Base-by-base conservation (phyloP, 2,113 vertebrate genomes). In the Prunella fulvescens region DNA sequence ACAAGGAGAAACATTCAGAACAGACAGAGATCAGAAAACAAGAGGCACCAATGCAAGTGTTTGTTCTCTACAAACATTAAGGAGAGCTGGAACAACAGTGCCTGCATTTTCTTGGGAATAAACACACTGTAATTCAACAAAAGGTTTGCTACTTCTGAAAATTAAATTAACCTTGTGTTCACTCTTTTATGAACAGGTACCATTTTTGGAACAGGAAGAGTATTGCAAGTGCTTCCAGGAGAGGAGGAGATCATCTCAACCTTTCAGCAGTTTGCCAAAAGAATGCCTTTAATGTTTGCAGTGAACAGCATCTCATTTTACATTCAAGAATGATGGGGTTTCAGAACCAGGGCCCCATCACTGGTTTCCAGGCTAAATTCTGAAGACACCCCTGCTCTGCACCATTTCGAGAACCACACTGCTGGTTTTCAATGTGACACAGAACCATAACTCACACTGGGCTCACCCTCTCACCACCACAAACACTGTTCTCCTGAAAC, bases 381-480 rank as follows among this genome's bases (percentile, higher is more conserved):
- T 73, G 22, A 57, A 67, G 65, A 62, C 4, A 35, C 6, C 20
- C 26, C 54, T n/a, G 33, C 16, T 20, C 72, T 60, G 40, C 9
- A 4, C 33, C 35, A 29, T 62, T 42, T 78, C 22, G 81, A 70
- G 64, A 48, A 53, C 12, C 19, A 23, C 42, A 3, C 31, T 39
- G 28, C 53, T 69, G 18, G 31, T 33, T 73, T 64, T n/a, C 48
- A 42, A 0, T 6, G 26, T 35, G 78, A 29, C 70, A 50, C 0
- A 0, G 61, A 15, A 23, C 73, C 5, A 4, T 14, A 48, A 51
- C 22, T 9, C 37, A 33, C 45, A n/a, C 11, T 4, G 45, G 42
- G 9, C 53, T 81, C 0, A 0, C 20, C 6, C 47, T 39, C 74
- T 40, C 54, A 35, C 4, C 19, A 12, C n/a, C 4, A 45, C 47